A percentile compares a stretch with the other conserved stretches of the same genome.
phyloP scores from a whole-genome alignment of 2,797 vertebrate species.

The Oreonectes daqikongensis region DNA sequence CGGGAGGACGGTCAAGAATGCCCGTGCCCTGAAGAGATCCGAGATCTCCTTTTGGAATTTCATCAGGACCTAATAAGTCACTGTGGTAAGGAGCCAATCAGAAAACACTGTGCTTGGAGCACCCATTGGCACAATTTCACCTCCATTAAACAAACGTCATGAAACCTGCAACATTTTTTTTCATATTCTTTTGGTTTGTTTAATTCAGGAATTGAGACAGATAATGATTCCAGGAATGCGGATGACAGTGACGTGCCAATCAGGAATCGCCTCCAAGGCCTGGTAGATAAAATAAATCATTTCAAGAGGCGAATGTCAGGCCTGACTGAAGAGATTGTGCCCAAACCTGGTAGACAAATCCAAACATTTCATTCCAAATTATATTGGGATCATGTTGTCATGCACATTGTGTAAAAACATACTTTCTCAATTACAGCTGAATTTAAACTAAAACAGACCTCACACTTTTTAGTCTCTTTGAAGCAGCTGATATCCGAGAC shows the following conservation, averaged over 20 bases:
- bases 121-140: not conserved
- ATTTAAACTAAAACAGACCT: conserved; percentile 5
- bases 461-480: conserved; percentile 78
- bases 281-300: conserved; percentile 81
- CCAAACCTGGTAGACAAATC: conserved; percentile 75
- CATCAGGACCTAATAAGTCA: conserved; percentile 87
- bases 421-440: not conserved
- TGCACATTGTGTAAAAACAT: not conserved
- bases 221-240: conserved; percentile 76
- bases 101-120: not conserved
- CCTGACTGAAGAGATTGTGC: conserved; percentile 67
- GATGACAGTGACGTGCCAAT: conserved; percentile 79
- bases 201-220: conserved; percentile 81
- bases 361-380: not conserved
- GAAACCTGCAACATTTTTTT: not conserved
- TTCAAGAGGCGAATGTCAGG: conserved; percentile 79
- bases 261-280: conserved; percentile 79
- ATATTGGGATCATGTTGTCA: conserved; percentile 6
- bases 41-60: conserved; percentile 86
- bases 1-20: conserved; percentile 82
- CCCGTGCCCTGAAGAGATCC: conserved; percentile 86
- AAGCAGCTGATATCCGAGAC: conserved; percentile 88
- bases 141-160: not conserved
- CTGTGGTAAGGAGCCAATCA: conserved; percentile 78
- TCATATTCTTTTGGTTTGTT: conserved; percentile 24